Evolutionary conservation across 2,888 invertebrate genomes (phyloP), one percentile per base, ranked within the genome.

Genomic region (Argynnis bischoffii): DNA sequence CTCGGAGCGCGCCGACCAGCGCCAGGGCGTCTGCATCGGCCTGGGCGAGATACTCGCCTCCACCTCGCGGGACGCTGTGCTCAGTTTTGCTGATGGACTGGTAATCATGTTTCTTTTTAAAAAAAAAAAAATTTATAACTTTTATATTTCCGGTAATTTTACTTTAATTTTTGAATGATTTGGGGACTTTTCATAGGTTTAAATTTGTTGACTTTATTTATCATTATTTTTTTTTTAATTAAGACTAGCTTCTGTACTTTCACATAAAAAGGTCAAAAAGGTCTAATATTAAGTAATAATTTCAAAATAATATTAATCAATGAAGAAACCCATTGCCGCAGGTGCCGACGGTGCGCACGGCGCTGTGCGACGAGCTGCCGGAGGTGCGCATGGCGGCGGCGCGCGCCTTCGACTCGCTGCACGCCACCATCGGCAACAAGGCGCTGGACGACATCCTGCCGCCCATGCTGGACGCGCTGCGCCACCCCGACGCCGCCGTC

Each of bases 11-110:
- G 93, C 98, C 0, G 99, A 99, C 90, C 98, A 99, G 92, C 94
- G 99, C 16, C 99, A 99, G 90, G 99, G 99, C 74, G 99, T 99
- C 11, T 99, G 99, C 87, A 98, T 99, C 83, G 99, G 99, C 0
- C 94, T 99, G 47, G 97, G 98, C 0, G 99, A 99, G 94, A 99
- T 99, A 80, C 98, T 99, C 96, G 96, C 96, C 6, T 98, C 99
- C 61, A 99, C 99, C 5, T 98, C 98, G 68, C 95, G 96, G 78
- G 99, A 99, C 81, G 98, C 98, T 95, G 98, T 98, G 59, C 92
- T 98, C 55, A 96, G 97, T 77, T 92, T 92, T 78, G 71, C 92
- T 2, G 92, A 92, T 71, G 92, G 92, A 55, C 80, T 92, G 76
- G 90, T 47, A 53, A 35, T 6, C 14, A 5, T 18, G 14, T 16